Conservation (phyloP, 2,888 invertebrate genomes). For the Catocala nupta region DNA sequence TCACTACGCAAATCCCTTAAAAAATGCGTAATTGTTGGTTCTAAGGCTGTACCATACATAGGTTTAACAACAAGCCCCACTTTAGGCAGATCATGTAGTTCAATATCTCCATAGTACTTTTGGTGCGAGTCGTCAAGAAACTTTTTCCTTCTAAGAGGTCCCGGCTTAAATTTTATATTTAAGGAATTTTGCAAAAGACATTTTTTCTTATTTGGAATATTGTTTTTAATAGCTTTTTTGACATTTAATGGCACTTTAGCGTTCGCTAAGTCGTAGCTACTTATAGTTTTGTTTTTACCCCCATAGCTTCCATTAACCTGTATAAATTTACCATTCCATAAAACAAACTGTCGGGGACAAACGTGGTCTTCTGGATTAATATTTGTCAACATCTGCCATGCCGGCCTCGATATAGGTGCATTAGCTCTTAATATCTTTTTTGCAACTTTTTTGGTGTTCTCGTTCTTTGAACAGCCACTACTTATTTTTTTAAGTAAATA, state of each 20-base stretch:
- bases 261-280: slow-evolving; percentile 63
- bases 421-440: slow-evolving; percentile 67
- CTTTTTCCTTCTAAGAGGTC: slow-evolving; percentile 85
- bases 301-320: slow-evolving; percentile 76
- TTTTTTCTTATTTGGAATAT: slow-evolving; percentile 54
- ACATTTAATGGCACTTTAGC: slow-evolving; percentile 42
- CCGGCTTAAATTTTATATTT: slow-evolving; percentile 84
- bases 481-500: slow-evolving; percentile 73
- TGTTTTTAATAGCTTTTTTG: slow-evolving; percentile 14
- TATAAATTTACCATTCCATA: slow-evolving; percentile 73
- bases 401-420: slow-evolving; percentile 69
- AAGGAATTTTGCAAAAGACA: slow-evolving; percentile 69
- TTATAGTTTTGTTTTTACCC: slow-evolving; percentile 72
- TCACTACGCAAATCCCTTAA: slow-evolving; percentile 71
- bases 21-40: slow-evolving; percentile 74
- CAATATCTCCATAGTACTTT: slow-evolving; percentile 77
- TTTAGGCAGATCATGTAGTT: slow-evolving; percentile 82
- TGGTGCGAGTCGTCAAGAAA: slow-evolving; percentile 77
- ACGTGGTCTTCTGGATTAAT: slow-evolving; percentile 70
- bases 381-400: slow-evolving; percentile 81
- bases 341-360: slow-evolving; percentile 69
- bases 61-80: slow-evolving; percentile 82
- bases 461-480: slow-evolving; percentile 65
- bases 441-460: slow-evolving; percentile 69
- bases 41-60: slow-evolving; percentile 76